These are phyloP conservation scores for Thoracochromis brauschi DNA, from an alignment of 2,113 vertebrate genomes.

Conservation along the genomic window DNA sequence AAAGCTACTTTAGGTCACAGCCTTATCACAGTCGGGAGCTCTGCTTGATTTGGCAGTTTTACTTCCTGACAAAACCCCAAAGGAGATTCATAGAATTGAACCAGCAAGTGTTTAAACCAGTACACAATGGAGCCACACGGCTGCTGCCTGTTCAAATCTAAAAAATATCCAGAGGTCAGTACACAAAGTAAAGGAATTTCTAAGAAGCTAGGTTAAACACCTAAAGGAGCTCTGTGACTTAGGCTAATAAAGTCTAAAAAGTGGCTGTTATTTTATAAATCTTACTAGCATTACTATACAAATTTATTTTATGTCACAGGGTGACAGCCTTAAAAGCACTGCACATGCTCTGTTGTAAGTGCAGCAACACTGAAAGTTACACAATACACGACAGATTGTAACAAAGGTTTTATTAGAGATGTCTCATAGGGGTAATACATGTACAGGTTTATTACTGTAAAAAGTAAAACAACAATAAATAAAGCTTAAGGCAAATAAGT, in stretches of 20 bases:
- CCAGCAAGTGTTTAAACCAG: background rate
- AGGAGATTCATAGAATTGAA: background rate
- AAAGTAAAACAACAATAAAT: background rate
- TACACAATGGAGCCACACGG: background rate
- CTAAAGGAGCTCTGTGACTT: rapidly evolving
- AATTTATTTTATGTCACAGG: background rate
- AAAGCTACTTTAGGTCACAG: background rate
- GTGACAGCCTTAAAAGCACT: background rate
- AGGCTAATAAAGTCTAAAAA: background rate
- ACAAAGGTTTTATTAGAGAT: background rate
- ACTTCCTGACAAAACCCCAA: background rate
- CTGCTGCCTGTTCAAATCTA: background rate
- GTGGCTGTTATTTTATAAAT: background rate
- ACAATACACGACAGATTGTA: background rate
- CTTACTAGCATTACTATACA: background rate
- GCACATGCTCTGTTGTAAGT: background rate
- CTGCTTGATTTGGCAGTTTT: background rate
- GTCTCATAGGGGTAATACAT: background rate
- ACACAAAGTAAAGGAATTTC: background rate
- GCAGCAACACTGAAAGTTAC: background rate
- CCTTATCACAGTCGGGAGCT: background rate
- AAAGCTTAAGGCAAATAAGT: background rate
- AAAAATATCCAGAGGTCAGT: background rate
- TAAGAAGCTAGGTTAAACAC: background rate
- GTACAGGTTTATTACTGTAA: background rate